Evolutionary conservation across 2,888 invertebrate genomes (phyloP), one percentile per base, ranked within the genome.

Genomic region (Tryphoninae sp.): DNA sequence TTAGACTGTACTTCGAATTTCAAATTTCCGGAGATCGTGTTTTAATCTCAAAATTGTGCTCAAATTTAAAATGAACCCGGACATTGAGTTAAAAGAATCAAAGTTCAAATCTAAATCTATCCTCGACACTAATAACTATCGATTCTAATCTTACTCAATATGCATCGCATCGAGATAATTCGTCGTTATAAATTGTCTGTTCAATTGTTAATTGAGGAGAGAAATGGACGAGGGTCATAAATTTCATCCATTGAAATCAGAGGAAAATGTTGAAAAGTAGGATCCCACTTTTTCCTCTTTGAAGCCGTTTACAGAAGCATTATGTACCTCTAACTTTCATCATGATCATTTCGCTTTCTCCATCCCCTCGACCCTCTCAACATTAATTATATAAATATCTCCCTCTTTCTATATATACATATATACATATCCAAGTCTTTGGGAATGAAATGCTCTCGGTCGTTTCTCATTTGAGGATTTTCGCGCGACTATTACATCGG

Each of bases 401-500:
- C n/a, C 19, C 59, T 53, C 61, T 33, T 16, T 22, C 26, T 26
- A 26, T 42, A 40, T 65, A 13, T 59, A 33, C 11, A 33, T 23
- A 26, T 19, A 13, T 2, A 75, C 19, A 7, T 23, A 33, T 59
- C 8, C 11, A 55, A 4, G 13, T 58, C 42, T 49, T 65, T 16
- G 67, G 19, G 68, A 64, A 74, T 85, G 80, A 84, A 84, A 85
- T 80, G 85, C 84, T 85, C 79, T 67, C 19, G 71, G 74, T 69
- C 83, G 80, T 84, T 85, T 84, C 80, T 83, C 83, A 82, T 86
- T 85, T 86, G 73, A 49, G 73, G 61, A 23, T 72, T 75, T 82
- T 76, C 65, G n/a, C 62, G 51, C 49, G 64, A 51, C 23, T 73
- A 51, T 77, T 77, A 69, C 58, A 68, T 58, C 53, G 45, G 33